These are phyloP conservation scores for Huso huso DNA, from an alignment of 2,797 vertebrate genomes.

Conservation along the genomic window DNA sequence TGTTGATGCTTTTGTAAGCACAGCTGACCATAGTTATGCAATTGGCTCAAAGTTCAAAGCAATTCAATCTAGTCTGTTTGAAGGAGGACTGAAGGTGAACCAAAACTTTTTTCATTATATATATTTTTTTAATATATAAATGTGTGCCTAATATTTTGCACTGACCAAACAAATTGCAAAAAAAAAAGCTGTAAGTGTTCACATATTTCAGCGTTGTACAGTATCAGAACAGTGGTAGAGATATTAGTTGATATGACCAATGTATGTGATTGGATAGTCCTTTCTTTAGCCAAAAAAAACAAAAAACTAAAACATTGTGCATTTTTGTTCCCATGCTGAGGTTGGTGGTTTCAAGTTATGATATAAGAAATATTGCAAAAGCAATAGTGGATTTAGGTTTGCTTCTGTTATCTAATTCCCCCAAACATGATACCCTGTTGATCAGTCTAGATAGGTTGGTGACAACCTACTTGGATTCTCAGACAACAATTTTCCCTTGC, in stretches of 20 bases:
- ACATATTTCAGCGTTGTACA: constrained; percentile 57
- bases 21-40: neutral
- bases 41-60: neutral
- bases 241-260: constrained; percentile 65
- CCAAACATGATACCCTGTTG: no score
- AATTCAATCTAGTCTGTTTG: neutral
- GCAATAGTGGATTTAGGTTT: no score
- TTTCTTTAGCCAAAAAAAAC: constrained; percentile 35
- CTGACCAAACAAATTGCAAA: constrained; percentile 55
- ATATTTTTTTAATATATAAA: constrained; percentile 18
- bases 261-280: constrained; percentile 75
- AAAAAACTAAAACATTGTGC: neutral
- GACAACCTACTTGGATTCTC: no score
- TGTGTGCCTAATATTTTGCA: constrained; percentile 68
- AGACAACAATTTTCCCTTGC: no score
- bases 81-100: neutral
- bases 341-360: no score
- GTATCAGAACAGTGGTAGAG: constrained; percentile 50
- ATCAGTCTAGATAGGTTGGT: no score
- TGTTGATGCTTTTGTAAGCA: neutral
- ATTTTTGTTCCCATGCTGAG: no score
- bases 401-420: no score
- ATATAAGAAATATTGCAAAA: no score
- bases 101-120: neutral
- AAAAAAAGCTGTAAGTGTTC: constrained; percentile 44